Conservation (phyloP, 2,888 invertebrate genomes). For the Prenolepis imparis region DNA sequence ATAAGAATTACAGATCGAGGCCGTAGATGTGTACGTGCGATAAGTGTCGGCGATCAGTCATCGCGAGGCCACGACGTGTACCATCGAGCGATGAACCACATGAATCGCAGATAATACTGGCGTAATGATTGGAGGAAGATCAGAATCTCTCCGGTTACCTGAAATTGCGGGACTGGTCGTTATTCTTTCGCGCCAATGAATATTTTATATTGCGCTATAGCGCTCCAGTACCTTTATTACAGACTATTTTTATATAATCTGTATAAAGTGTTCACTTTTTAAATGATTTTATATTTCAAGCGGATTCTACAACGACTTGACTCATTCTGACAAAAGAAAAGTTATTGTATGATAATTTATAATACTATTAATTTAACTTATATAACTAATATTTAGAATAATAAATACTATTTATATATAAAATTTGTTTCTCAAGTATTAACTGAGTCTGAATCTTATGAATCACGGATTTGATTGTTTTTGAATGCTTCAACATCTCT, state of each 20-base stretch:
- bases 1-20: conserved; percentile 55
- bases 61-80: conserved; percentile 28
- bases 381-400: neutral
- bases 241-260: neutral
- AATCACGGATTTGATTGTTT: neutral
- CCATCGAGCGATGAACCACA: conserved; percentile 46
- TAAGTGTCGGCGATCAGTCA: conserved; percentile 40
- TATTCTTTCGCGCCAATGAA: conserved; percentile 41
- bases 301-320: neutral
- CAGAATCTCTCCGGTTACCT: conserved; percentile 45
- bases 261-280: conserved; percentile 4
- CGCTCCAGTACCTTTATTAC: neutral
- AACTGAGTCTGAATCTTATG: neutral
- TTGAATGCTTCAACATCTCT: neutral
- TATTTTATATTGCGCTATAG: conserved; percentile 24
- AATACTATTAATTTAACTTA: neutral
- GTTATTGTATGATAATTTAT: neutral
- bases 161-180: conserved; percentile 45
- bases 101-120: conserved; percentile 38
- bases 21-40: conserved; percentile 24
- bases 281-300: neutral
- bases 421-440: neutral
- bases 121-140: conserved; percentile 49
- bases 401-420: neutral
- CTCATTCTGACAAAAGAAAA: neutral